These are phyloP conservation scores for Lepidotrigona ventralis DNA, from an alignment of 1,140 invertebrate genomes.

Conservation along the genomic window DNA sequence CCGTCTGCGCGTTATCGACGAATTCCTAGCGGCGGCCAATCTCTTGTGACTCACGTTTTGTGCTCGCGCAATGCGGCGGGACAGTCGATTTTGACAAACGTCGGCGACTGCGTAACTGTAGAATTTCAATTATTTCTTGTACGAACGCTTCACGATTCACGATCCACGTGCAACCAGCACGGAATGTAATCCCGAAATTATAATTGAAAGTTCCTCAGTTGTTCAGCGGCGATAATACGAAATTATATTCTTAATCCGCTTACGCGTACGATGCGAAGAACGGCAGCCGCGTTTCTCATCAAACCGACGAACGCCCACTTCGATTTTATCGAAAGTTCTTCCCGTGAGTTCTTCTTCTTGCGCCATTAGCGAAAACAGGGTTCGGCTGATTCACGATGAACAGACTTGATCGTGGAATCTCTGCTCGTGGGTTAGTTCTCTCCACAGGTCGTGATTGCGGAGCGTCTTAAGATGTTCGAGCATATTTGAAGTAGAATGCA, in stretches of 20 bases:
- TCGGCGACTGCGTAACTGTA: too few species aligned
- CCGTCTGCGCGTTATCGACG: constrained; percentile 45
- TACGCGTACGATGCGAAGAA: constrained; percentile 54
- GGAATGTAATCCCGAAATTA: background rate
- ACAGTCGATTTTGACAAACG: background rate
- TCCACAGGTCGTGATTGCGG: too few species aligned
- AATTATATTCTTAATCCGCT: constrained; percentile 62
- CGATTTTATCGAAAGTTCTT: background rate
- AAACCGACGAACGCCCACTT: constrained; percentile 9
- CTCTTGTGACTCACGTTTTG: constrained; percentile 10
- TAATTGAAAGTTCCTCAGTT: background rate
- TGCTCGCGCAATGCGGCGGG: too few species aligned
- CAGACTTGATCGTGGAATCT: background rate
- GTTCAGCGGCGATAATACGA: constrained; percentile 43
- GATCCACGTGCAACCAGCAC: background rate
- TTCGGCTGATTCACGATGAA: constrained; percentile 23
- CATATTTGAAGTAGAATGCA: too few species aligned
- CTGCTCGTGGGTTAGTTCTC: background rate
- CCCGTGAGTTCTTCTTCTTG: background rate
- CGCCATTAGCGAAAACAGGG: constrained; percentile 12
- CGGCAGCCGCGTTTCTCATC: constrained; percentile 43
- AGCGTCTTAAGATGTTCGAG: too few species aligned
- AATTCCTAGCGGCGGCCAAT: constrained; percentile 46
- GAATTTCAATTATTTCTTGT: background rate
- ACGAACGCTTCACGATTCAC: background rate